Conservation (phyloP, 1,140 invertebrate species). For the Armadillidium nasatum region DNA sequence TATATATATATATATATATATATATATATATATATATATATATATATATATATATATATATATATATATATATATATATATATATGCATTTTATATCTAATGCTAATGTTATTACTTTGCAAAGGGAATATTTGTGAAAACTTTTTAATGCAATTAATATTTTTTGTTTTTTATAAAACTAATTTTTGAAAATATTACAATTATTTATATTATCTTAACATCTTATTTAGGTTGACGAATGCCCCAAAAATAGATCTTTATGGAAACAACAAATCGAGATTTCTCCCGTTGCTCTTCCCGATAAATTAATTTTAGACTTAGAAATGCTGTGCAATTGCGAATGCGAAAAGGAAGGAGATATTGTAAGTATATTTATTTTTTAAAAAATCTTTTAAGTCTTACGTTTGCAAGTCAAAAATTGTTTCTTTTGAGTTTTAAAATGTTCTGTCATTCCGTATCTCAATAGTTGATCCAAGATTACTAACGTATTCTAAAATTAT, state of each 20-base stretch:
- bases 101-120: background rate
- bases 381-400: conserved; percentile 12
- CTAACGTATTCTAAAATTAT: no score
- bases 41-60: background rate
- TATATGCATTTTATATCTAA: background rate
- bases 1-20: conserved; percentile 20
- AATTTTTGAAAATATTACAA: background rate
- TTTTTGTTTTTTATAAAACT: background rate
- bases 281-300: conserved; percentile 86
- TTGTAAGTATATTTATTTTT: conserved; percentile 24
- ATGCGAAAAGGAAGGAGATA: conserved; percentile 65
- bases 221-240: conserved; percentile 53
- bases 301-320: conserved; percentile 74
- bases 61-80: conserved; percentile 6
- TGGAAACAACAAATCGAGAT: conserved; percentile 79
- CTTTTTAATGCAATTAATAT: background rate
- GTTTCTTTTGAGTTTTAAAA: background rate
- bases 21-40: conserved; percentile 15
- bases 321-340: conserved; percentile 85
- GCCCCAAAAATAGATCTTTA: conserved; percentile 65
- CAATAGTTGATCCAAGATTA: no score
- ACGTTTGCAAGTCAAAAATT: background rate
- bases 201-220: background rate
- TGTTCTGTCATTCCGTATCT: background rate
- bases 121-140: background rate